phyloP scores from a whole-genome alignment of 2,113 vertebrate genomes.

The Indri indri region DNA sequence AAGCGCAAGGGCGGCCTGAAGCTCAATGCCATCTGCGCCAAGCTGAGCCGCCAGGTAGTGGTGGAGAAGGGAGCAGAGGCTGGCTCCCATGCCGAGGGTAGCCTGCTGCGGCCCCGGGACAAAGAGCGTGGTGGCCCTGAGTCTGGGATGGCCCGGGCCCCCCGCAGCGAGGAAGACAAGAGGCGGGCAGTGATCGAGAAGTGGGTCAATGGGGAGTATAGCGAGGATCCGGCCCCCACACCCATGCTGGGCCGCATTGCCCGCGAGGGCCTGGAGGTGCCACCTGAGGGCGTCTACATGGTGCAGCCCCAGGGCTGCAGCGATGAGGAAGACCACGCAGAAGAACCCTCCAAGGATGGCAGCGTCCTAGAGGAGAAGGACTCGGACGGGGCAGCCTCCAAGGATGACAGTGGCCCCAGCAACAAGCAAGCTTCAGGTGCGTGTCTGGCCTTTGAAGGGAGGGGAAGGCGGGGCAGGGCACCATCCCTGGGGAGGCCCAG shows the following conservation, averaged over 20 bases:
- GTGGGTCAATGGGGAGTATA: conserved; percentile 98
- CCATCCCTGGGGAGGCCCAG: not conserved
- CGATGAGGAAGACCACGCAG: conserved; percentile 93
- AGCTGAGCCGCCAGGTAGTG: conserved; percentile 98
- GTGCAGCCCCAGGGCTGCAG: conserved; percentile 98
- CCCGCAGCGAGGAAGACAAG: conserved; percentile 95
- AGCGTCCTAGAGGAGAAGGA: conserved; percentile 89
- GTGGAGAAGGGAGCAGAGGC: conserved; percentile 91
- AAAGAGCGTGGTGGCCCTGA: conserved; percentile 84
- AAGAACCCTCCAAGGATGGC: conserved; percentile 87
- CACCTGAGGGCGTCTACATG: conserved; percentile 98
- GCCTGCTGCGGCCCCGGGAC: conserved; percentile 88
- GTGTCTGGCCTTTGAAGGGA: not conserved
- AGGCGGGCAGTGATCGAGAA: conserved; percentile 98
- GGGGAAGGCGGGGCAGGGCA: not conserved
- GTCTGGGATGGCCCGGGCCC: conserved; percentile 85
- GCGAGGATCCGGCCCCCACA: conserved; percentile 87
- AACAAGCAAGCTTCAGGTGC: conserved; percentile 84
- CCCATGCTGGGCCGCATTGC: conserved; percentile 82
- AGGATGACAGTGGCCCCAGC: conserved; percentile 82
- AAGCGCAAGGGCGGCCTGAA: conserved; percentile 99
- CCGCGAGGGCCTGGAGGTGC: conserved; percentile 86
- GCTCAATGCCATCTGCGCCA: conserved; percentile 99
- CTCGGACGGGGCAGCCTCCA: conserved; percentile 85
- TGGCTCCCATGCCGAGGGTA: conserved; percentile 86